Base-by-base conservation (phyloP, 37 sponge, comb jelly and placozoan species). In the Dysidea cf. avara region DNA sequence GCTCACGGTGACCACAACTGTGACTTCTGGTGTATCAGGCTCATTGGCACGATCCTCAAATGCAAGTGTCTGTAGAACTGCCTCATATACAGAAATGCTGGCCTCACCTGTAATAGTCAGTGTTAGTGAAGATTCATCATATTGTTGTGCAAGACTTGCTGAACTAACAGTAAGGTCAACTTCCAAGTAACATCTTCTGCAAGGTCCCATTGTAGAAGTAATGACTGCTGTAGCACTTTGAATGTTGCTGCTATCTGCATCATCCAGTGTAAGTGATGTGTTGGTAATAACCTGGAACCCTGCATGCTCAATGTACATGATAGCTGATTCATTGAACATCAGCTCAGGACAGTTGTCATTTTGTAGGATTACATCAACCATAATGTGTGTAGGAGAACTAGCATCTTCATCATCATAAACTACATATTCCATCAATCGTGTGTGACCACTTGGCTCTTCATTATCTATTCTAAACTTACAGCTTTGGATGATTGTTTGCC, bases 321-420 rank as follows among this genome's bases (percentile, higher is more conserved):
- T 53, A 16, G 67, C 66, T 17, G 39, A 25, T 5, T 53, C 21
- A 6, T 18, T 53, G 18, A 84, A 31, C 1, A 49, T 11, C 2
- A 90, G 0, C 16, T 59, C 85, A 49, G 90, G 90, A 22, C 90
- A 90, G 16, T 64, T 71, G 48, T 90, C 90, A 66, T 71, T 78
- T 11, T 75, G 72, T n/a, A 84, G 63, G 1, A 25, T 20, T 16
- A 90, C 77, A 29, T 43, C n/a, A n/a, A 90, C 57, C 29, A 9
- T 38, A 6, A 77, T 69, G 40, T 56, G 72, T 3, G 72, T 53
- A 29, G 81, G 77, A 32, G 43, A 1, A 40, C 90, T 90, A 1
- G 30, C 35, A 49, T 24, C 33, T 0, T 46, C 46, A 17, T 61
- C 47, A 36, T 84, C 90, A 62, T 49, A 53, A 24, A 90, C 84